Conservation (phyloP, 2,113 vertebrate genomes). For the Aphyosemion australe region DNA sequence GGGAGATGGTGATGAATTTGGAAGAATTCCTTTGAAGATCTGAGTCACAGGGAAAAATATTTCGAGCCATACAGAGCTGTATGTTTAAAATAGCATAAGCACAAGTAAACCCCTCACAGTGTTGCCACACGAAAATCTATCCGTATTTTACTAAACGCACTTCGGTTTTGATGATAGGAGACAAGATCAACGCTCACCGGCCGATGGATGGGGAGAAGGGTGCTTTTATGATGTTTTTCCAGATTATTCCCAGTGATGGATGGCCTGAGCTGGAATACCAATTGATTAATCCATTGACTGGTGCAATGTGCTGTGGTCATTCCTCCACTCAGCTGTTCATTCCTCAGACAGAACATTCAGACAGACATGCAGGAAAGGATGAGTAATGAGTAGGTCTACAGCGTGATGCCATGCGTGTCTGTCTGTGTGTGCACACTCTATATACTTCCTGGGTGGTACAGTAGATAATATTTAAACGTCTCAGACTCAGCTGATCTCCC, state of each 20-base stretch:
- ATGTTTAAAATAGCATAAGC: constrained; percentile 35
- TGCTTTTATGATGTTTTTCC: constrained; percentile 77
- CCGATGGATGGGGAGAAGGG: constrained; percentile 66
- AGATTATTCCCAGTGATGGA: constrained; percentile 76
- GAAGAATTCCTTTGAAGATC: constrained; percentile 31
- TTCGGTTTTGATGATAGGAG: constrained; percentile 23
- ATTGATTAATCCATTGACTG: constrained; percentile 81
- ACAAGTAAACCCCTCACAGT: constrained; percentile 9
- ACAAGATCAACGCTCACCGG: constrained; percentile 46
- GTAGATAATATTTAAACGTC: constrained; percentile 22
- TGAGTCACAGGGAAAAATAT: constrained; percentile 31
- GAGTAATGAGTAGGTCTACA: constrained; percentile 65
- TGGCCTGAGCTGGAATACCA: constrained; percentile 62
- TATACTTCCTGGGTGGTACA: constrained; percentile 27
- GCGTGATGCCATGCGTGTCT: constrained; percentile 50
- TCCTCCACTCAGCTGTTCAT: constrained; percentile 69
- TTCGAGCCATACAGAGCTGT: constrained; percentile 11
- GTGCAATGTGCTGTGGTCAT: constrained; percentile 66
- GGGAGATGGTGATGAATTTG: constrained; percentile 27
- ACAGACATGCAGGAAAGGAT: constrained; percentile 66
- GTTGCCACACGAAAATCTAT: constrained; percentile 9
- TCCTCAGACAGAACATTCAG: constrained; percentile 61
- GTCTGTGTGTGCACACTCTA: constrained; percentile 21
- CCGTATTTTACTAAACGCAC: constrained; percentile 34
- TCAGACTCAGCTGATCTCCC: constrained; percentile 17